Conservation (phyloP, 2,797 vertebrate species). For the Luscinia luscinia region DNA sequence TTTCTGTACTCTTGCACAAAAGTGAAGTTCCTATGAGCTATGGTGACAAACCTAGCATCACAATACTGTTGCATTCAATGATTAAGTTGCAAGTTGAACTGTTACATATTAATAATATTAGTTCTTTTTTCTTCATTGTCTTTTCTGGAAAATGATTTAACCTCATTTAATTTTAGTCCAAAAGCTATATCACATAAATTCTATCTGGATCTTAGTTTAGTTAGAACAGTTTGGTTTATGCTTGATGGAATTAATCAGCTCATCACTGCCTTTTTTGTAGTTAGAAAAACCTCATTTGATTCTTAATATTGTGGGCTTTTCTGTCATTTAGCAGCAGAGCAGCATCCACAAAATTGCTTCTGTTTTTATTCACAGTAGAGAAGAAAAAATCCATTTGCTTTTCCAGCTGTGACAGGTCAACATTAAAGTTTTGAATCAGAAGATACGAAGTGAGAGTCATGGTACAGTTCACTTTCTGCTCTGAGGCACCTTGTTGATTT, state of each 20-base stretch:
- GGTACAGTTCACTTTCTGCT: not conserved
- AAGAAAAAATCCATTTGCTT: constrained; percentile 5
- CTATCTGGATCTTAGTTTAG: not conserved
- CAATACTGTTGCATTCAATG: not conserved
- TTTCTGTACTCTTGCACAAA: not conserved
- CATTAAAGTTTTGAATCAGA: not conserved
- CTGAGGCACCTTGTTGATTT: not conserved
- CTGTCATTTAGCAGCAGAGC: not conserved
- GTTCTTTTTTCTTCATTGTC: not conserved
- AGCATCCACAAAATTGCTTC: not conserved
- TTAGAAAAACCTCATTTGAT: not conserved
- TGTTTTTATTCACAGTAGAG: not conserved
- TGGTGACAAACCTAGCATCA: not conserved
- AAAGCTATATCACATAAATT: not conserved
- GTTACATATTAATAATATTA: not conserved
- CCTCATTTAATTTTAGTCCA: not conserved
- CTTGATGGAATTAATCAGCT: not conserved
- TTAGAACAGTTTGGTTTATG: not conserved
- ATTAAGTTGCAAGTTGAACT: not conserved
- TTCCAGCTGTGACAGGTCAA: not conserved
- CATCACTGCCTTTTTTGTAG: not conserved
- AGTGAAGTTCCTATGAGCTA: not conserved
- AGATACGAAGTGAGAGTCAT: not conserved
- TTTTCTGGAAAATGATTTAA: not conserved
- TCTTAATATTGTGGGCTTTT: not conserved